phyloP scores from a whole-genome alignment of 2,888 invertebrate genomes.

The Volucella zonaria region DNA sequence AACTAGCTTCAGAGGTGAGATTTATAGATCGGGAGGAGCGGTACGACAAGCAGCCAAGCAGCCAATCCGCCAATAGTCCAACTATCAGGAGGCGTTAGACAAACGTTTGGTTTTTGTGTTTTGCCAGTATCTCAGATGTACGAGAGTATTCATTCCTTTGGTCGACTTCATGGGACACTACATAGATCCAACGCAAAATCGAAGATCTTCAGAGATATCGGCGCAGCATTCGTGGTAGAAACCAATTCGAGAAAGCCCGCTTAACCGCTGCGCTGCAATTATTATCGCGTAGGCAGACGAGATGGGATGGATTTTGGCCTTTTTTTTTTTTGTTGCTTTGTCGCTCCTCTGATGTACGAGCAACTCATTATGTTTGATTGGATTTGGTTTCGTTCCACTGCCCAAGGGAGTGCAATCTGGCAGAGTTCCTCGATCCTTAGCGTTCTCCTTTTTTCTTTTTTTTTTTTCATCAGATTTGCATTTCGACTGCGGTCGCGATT shows the following conservation, averaged over 20 bases:
- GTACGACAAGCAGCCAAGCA: constrained; percentile 27
- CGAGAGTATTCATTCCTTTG: not conserved
- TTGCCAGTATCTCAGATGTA: constrained; percentile 17
- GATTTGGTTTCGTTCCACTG: constrained; percentile 59
- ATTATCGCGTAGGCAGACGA: constrained; percentile 68
- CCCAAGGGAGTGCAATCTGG: constrained; percentile 59
- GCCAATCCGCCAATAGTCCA: constrained; percentile 22
- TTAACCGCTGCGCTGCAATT: constrained; percentile 64
- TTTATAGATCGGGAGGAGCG: constrained; percentile 65
- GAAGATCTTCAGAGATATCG: constrained; percentile 65
- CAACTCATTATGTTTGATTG: constrained; percentile 66
- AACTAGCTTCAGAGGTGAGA: constrained; percentile 62
- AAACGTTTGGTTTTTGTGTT: constrained; percentile 41
- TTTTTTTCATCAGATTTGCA: constrained; percentile 56
- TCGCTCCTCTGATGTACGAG: constrained; percentile 43
- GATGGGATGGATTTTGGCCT: constrained; percentile 51
- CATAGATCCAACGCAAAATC: constrained; percentile 71
- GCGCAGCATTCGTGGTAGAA: not conserved
- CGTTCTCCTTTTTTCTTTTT: constrained; percentile 13
- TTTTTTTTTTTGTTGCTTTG: constrained; percentile 36
- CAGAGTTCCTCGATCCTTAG: constrained; percentile 37
- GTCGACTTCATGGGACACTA: constrained; percentile 38
- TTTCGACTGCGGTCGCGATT: constrained; percentile 41
- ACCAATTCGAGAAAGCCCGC: constrained; percentile 27
- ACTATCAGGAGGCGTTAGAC: constrained; percentile 60